Base-by-base conservation (phyloP, 1,140 invertebrate genomes). In the Rhopalosiphum padi region DNA sequence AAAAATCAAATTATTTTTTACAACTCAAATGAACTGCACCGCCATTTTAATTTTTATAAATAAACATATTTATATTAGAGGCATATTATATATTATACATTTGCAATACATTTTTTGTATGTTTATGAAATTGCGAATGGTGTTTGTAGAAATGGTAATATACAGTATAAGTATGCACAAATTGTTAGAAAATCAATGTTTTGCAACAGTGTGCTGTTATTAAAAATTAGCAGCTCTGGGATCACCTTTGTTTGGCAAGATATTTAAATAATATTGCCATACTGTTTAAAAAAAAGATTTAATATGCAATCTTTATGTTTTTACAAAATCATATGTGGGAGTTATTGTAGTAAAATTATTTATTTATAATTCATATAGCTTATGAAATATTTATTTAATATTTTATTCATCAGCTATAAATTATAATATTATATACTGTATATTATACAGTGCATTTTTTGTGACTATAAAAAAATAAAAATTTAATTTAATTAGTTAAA, bases 321-420 rank as follows among this genome's bases (percentile, higher is more conserved):
- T 15, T 51, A 85, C 83, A 85, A 85, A 37, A 83, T 37, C 22
- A 41, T 41, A 41, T 23, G 35, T 41, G 82, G n/a, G 15, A 77
- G 60, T 77, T 77, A 77, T 77, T n/a, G 30, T 77, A 22, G 35
- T 83, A 37, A 37, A 83, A 83, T 83, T 46, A 86, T 41, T 25
- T 86, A 86, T 86, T 86, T 41, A 30, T 46, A 86, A 86, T 86
- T 86, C 3, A 77, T 41, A 77, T 77, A 77, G 15, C 30, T 77
- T 77, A 77, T 77, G 60, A 77, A 77, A 77, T 77, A 77, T 77
- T 77, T 18, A n/a, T 77, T 77, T 22, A n/a, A 77, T 77, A 77
- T 77, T n/a, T n/a, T n/a, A n/a, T 77, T n/a, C 30, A 30, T 35
- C 1, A 5, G n/a, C 15, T 77, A 18, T 60, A 60, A 25, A 41